Conservation (phyloP, 2,888 invertebrate species). For the Rhingia rostrata region DNA sequence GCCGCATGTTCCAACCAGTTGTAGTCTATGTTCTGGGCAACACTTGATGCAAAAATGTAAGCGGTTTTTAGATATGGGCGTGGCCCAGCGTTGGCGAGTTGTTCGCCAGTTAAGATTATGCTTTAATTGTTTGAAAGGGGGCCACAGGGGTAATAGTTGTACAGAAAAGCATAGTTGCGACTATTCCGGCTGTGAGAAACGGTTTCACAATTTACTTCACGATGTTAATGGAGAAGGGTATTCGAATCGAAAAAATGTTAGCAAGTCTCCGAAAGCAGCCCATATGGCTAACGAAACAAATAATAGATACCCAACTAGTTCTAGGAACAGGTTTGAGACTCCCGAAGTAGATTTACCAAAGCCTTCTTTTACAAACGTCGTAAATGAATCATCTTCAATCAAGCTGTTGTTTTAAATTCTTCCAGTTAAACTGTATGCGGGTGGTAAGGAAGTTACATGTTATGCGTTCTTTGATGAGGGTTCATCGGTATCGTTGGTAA, state of each 20-base stretch:
- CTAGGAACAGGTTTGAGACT: too few species aligned
- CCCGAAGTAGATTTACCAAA: background rate
- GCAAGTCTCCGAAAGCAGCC: background rate
- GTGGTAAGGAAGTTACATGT: constrained; percentile 34
- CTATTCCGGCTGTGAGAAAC: constrained; percentile 3
- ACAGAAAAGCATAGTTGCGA: constrained; percentile 12
- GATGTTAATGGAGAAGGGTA: background rate
- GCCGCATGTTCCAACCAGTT: background rate
- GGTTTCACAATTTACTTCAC: constrained; percentile 22
- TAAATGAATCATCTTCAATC: background rate
- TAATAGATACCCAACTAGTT: too few species aligned
- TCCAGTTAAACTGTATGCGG: constrained; percentile 54
- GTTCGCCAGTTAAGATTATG: constrained; percentile 35
- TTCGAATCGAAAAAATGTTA: background rate
- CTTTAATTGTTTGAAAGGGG: constrained; percentile 46
- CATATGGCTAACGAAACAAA: too few species aligned
- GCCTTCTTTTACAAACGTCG: background rate
- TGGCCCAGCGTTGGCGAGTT: constrained; percentile 31
- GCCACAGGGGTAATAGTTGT: constrained; percentile 33
- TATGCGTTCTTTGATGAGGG: too few species aligned
- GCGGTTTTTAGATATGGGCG: constrained; percentile 9
- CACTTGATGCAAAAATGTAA: constrained; percentile 8
- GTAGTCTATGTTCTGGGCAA: background rate
- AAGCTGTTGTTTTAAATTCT: constrained; percentile 52
- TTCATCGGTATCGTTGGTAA: constrained; percentile 12